phyloP scores from a whole-genome alignment of 2,113 vertebrate genomes.

The cat (Felis catus) region F.catus_Fca126_mat1.0 CM031418.1:115061001-115061500 shows the following conservation, averaged over 20 bases:
- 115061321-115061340: neutral
- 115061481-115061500: constrained; percentile 23
- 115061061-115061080: neutral
- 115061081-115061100: neutral
- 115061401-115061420: neutral
- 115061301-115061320: neutral
- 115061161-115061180: neutral
- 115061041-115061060: neutral
- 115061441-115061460: neutral
- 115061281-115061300: neutral
- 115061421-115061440: neutral
- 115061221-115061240: constrained; percentile 45
- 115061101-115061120: neutral
- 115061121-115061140: neutral
- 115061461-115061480: neutral
- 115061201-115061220: constrained; percentile 24
- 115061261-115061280: neutral
- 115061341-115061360: neutral
- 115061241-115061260: neutral
- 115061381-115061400: neutral
- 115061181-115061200: neutral
- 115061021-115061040: constrained; percentile 7
- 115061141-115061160: neutral
- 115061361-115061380: neutral
- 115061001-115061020: constrained; percentile 40